phyloP scores from a whole-genome alignment of 2,888 invertebrate species.

The Yponomeuta evonymella region DNA sequence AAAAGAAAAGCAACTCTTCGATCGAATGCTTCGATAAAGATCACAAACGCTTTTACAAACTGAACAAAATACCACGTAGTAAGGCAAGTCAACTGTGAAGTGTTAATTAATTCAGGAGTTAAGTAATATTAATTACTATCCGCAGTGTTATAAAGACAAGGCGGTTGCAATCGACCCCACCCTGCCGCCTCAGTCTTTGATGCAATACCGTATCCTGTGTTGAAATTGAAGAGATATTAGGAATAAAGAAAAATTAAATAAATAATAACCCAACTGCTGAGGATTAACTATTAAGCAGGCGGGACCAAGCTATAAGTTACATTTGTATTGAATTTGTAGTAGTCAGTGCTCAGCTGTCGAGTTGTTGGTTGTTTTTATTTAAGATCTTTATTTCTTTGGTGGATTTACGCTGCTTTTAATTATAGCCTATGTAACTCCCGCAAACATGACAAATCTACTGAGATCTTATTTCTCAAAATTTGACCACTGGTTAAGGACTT shows the following conservation, averaged over 20 bases:
- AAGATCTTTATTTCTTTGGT: too few species aligned
- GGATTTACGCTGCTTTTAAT: too few species aligned
- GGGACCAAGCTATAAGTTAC: too few species aligned
- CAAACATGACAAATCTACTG: too few species aligned
- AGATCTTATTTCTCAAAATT: too few species aligned
- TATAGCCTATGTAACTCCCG: too few species aligned
- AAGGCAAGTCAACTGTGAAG: conserved; percentile 50
- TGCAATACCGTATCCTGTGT: conserved; percentile 43
- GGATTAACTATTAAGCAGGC: too few species aligned
- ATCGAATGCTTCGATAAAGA: background rate
- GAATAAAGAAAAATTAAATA: conserved; percentile 28
- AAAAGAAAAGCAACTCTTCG: too few species aligned
- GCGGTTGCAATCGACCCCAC: conserved; percentile 40
- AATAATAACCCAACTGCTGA: background rate
- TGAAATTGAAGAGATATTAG: conserved; percentile 41
- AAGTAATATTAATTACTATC: conserved; percentile 67
- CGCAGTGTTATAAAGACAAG: conserved; percentile 51
- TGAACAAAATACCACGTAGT: conserved; percentile 18
- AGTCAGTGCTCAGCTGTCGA: too few species aligned
- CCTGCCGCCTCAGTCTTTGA: conserved; percentile 28
- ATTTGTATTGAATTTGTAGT: too few species aligned
- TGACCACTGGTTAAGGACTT: too few species aligned
- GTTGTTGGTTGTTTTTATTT: too few species aligned
- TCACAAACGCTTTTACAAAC: background rate
- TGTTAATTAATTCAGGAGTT: conserved; percentile 51